phyloP scores from a whole-genome alignment of 2,888 invertebrate species.

The Archaeoteleia sp. region DNA sequence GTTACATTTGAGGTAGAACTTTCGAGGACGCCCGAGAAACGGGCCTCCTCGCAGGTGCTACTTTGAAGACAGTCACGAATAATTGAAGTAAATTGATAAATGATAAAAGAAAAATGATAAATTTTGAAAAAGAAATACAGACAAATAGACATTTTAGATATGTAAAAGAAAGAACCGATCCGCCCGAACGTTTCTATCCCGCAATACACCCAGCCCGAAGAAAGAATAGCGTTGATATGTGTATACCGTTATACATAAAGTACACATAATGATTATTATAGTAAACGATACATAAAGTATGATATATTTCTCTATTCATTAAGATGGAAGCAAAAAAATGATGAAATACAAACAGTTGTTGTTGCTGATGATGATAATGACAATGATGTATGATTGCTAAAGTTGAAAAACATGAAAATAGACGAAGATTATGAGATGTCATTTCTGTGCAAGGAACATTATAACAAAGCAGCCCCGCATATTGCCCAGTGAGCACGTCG shows the following conservation, averaged over 20 bases:
- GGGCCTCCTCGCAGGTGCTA: too few relatives aligned
- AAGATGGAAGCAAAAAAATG: slow-evolving; percentile 63
- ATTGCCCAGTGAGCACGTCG: slow-evolving; percentile 79
- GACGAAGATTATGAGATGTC: slow-evolving; percentile 47
- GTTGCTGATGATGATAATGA: slow-evolving; percentile 66
- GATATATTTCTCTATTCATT: slow-evolving; percentile 75
- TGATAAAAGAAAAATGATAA: slow-evolving; percentile 7
- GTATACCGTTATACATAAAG: slow-evolving; percentile 74
- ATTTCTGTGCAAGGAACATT: slow-evolving; percentile 59
- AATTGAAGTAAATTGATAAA: too few relatives aligned
- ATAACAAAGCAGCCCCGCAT: slow-evolving; percentile 73
- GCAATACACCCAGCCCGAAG: slow-evolving; percentile 59
- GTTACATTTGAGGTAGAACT: too few relatives aligned
- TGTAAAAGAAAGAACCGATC: slow-evolving; percentile 44
- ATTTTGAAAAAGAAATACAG: slow-evolving; percentile 22
- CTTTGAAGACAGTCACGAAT: too few relatives aligned
- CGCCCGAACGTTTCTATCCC: slow-evolving; percentile 55
- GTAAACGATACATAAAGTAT: slow-evolving; percentile 75
- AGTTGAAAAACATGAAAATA: slow-evolving; percentile 33
- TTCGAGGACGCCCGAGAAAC: too few relatives aligned
- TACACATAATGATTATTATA: slow-evolving; percentile 75
- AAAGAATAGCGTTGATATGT: slow-evolving; percentile 74
- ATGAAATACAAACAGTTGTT: slow-evolving; percentile 69
- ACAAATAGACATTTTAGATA: slow-evolving; percentile 15
- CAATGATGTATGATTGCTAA: slow-evolving; percentile 31